Evolutionary conservation across 1,140 invertebrate species (phyloP), one percentile per base, ranked within the genome.

Genomic region (Panagrolaimus sp.): DNA sequence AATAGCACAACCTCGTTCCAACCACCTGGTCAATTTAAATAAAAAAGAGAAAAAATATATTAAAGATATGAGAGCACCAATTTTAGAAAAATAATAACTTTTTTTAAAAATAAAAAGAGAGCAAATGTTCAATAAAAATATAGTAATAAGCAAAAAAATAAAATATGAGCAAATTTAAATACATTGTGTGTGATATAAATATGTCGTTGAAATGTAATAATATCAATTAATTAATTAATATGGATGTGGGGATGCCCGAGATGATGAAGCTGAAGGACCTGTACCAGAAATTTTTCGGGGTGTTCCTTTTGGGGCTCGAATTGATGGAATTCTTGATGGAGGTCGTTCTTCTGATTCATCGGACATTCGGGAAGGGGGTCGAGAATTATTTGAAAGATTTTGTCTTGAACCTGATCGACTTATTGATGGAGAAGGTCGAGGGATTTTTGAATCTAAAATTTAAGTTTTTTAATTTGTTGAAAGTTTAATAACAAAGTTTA

Each of bases 371-470:
- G 44, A 63, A 24, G 65, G 43, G 9, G 44, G 26, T 67, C 38
- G 10, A 2, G 65, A 67, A 47, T 26, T 67, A 24, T 38, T 7
- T 45, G 44, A 26, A 6, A 47, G 26, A 32, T 67, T 48, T 26
- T 26, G 26, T 9, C 65, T 26, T 6, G 24, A 26, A n/a, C 65
- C 24, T 26, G 44, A 26, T 32, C 43, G 26, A 26, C 24, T 67
- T 7, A 26, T 28, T 10, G 32, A 28, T 14, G 44, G 38, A 62
- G 43, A 38, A 64, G 66, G 70, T n/a, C 70, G 70, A 21, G 65
- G 65, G 43, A 70, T 71, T 32, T 64, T 67, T 10, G 66, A 43
- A 45, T 65, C 44, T 65, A 32, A 43, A 46, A 10, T 38, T 38
- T 38, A 7, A 2, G 12, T 24, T 10, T 44, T 1, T 38, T 68